Evolutionary conservation across 92 coral and sea anemone species (phyloP).

Genomic region (Epizoanthus rinbou): DNA sequence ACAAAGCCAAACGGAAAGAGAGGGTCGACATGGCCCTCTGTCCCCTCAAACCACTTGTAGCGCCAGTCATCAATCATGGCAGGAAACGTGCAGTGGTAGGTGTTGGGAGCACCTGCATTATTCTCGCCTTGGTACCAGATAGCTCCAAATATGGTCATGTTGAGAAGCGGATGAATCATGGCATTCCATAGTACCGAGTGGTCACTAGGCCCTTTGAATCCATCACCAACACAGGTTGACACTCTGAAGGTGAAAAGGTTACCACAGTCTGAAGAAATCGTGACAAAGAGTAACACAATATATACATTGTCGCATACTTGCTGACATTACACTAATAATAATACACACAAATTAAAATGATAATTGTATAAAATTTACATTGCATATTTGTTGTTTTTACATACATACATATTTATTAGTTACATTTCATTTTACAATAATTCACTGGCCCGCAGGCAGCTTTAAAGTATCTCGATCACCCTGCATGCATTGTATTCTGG

Average conservation of each 20-base stretch:
- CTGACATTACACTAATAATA: too few relatives aligned
- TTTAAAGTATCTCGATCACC: too few relatives aligned
- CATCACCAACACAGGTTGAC: neutral
- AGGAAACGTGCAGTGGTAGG: slow-evolving; percentile 96
- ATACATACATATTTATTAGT: too few relatives aligned
- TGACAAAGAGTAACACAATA: too few relatives aligned
- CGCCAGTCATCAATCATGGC: slow-evolving; percentile 99
- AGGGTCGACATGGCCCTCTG: slow-evolving; percentile 67
- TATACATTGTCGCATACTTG: too few relatives aligned
- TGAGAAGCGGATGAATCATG: slow-evolving; percentile 90
- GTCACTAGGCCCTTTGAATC: slow-evolving; percentile 38
- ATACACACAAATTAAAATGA: too few relatives aligned
- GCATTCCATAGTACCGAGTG: slow-evolving; percentile 92
- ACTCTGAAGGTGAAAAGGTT: neutral
- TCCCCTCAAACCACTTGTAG: slow-evolving; percentile 83
- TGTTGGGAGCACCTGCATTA: slow-evolving; percentile 65
- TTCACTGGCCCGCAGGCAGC: too few relatives aligned
- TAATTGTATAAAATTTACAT: too few relatives aligned
- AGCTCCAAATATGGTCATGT: slow-evolving; percentile 98
- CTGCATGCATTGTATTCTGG: too few relatives aligned
- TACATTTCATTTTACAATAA: too few relatives aligned
- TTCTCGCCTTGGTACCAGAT: slow-evolving; percentile 98
- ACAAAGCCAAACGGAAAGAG: slow-evolving; percentile 96
- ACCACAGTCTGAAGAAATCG: neutral
- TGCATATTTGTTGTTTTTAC: too few relatives aligned